Evolutionary conservation across 2,113 vertebrate species (phyloP), one percentile per base, ranked within the genome.

Genomic region (Myrmecophaga tridactyla): DNA sequence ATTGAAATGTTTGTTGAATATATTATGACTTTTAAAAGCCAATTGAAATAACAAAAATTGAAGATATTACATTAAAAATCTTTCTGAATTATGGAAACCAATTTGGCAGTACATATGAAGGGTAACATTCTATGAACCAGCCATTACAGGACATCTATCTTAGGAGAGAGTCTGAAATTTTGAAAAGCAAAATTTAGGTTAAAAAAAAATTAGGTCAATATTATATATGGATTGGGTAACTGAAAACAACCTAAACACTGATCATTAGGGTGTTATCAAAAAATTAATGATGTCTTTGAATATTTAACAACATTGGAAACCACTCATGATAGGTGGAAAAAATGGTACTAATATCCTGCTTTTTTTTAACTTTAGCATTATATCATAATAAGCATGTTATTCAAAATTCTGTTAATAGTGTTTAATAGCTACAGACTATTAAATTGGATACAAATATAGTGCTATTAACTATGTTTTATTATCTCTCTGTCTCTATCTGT

Each of bases 101-200:
- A 70, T 63, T 87, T 96, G 72, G 12, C 43, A 87, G 13, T 70
- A 92, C 56, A 78, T 88, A 92, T 95, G 60, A 94, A 72, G 34
- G 56, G 51, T 83, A 48, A 84, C n/a, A 77, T n/a, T 60, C 46
- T 88, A 23, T 63, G 62, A 95, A 51, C 20, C 23, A 70, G 81
- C 76, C 89, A 87, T 84, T 94, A 85, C n/a, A 90, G 93, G 51
- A 67, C 15, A 88, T 94, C 90, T 77, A 82, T 90, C 31, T 95
- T 67, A 83, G 23, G 78, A 85, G 84, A 88, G 34, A 84, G 15
- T 11, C 53, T 95, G 39, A 92, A 89, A 92, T 88, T 80, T n/a
- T 87, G 53, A 93, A 96, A 73, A 67, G 31, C 14, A 67, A 76
- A 51, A 0, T 70, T 60, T 46, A 62, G 29, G 11, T 70, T 11